phyloP scores from a whole-genome alignment of 2,113 vertebrate species.

The Pterophyllum scalare region DNA sequence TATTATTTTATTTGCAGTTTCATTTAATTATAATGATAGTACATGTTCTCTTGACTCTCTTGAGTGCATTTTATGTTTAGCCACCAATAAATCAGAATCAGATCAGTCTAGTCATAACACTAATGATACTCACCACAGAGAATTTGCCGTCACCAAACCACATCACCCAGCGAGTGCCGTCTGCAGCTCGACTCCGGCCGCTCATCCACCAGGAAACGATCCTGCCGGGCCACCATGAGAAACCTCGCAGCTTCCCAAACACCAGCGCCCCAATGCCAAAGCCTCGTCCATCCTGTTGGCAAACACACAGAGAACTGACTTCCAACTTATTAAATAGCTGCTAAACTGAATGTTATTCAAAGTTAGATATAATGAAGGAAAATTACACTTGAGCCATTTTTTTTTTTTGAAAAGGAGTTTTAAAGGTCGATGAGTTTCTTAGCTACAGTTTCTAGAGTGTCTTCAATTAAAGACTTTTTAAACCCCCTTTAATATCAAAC shows the following conservation, averaged over 20 bases:
- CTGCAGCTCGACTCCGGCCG: slow-evolving; percentile 91
- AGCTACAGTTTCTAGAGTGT: background rate
- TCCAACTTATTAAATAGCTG: background rate
- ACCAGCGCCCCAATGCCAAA: slow-evolving; percentile 94
- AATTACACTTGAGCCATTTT: background rate
- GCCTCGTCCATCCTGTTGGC: slow-evolving; percentile 88
- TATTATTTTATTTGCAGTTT: background rate
- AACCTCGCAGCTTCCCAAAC: slow-evolving; percentile 95
- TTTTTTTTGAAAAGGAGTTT: background rate
- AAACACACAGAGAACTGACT: background rate
- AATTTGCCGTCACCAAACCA: slow-evolving; percentile 99
- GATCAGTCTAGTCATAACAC: background rate
- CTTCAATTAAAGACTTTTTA: background rate
- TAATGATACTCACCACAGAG: slow-evolving; percentile 86
- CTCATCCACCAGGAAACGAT: slow-evolving; percentile 99
- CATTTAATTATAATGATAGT: background rate
- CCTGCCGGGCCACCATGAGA: slow-evolving; percentile 98
- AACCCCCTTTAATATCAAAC: background rate
- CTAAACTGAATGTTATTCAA: background rate
- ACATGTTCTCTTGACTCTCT: background rate
- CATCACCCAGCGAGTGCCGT: slow-evolving; percentile 98
- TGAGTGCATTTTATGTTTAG: background rate
- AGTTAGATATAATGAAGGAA: background rate
- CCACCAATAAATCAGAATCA: background rate
- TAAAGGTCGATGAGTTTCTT: background rate